phyloP scores from a whole-genome alignment of 2,888 invertebrate genomes.

The Epinotia bilunana region DNA sequence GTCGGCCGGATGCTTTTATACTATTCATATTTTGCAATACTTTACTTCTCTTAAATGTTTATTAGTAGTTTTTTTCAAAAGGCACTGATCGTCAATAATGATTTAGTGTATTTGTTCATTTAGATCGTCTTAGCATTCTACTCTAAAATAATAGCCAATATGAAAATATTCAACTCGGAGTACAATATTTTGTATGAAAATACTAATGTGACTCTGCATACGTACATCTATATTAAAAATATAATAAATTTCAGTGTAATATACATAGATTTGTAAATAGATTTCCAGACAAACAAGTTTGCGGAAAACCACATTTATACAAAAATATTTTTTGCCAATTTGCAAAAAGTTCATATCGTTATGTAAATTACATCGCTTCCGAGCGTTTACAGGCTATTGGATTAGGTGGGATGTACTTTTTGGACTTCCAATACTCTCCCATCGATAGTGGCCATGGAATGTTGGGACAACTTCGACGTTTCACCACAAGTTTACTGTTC shows the following conservation, averaged over 20 bases:
- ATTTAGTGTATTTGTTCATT: conserved; percentile 73
- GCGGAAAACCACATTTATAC: conserved; percentile 75
- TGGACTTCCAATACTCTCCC: conserved; percentile 70
- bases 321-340: conserved; percentile 74
- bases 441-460: conserved; percentile 74
- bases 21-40: conserved; percentile 57
- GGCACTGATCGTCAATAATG: conserved; percentile 81
- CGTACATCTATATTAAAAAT: conserved; percentile 81
- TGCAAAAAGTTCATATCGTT: conserved; percentile 66
- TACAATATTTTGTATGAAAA: conserved; percentile 82
- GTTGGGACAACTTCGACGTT: conserved; percentile 61
- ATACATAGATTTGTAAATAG: conserved; percentile 81
- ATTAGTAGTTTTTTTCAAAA: conserved; percentile 74
- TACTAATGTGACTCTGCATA: conserved; percentile 81
- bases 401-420: conserved; percentile 80
- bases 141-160: conserved; percentile 81
- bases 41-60: conserved; percentile 70
- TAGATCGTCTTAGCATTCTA: conserved; percentile 74
- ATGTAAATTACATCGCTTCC: conserved; percentile 60
- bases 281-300: conserved; percentile 64
- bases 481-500: conserved; percentile 64
- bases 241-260: conserved; percentile 71
- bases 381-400: conserved; percentile 63
- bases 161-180: conserved; percentile 77
- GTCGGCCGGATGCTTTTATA: conserved; percentile 49